Base-by-base conservation (phyloP, 2,797 vertebrate genomes). In the Enteromius unitaeniatus region DNA sequence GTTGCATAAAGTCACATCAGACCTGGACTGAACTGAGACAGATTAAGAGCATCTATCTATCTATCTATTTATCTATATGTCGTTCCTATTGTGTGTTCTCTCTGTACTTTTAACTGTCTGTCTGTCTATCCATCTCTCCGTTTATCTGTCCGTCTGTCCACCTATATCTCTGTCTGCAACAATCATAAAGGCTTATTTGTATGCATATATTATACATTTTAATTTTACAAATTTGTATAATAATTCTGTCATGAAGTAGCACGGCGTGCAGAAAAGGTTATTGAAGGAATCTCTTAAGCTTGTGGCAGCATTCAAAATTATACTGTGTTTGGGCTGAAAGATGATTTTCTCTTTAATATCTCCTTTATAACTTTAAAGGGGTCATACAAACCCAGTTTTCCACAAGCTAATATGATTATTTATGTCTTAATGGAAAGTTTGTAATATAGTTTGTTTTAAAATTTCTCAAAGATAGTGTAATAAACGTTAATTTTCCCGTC, bases 41-140 rank as follows among this genome's bases (percentile, higher is more conserved):
- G 6, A 79, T 9, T 51, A 40, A 17, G 7, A 23, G 11, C 28
- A 67, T 65, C 1, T 19, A 10, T 34, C 7, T 21, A 0, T 37
- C 34, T 6, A 6, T n/a, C n/a, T n/a, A n/a, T n/a, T n/a, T 1
- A 3, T 68, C 62, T 0, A 3, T 60, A 3, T 2, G 0, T 21
- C 14, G 0, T 1, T 31, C 26, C 70, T 34, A 34, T 34, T 3
- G 31, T 34, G 31, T 14, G 0, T 40, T 40, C 17, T 2, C 3
- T 23, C 2, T 34, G 31, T 34, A 34, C 3, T 34, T 34, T 34
- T 34, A 34, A 0, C 17, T 23, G 1, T 0, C 23, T 9, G 0
- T 40, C 19, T 3, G 6, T 69, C 21, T 3, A 2, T 45, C 68
- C 11, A 9, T 68, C 28, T 28, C 28, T 28, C 31, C 31, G 3